Conservation (phyloP, 2,888 invertebrate species). For the Myopa testacea region DNA sequence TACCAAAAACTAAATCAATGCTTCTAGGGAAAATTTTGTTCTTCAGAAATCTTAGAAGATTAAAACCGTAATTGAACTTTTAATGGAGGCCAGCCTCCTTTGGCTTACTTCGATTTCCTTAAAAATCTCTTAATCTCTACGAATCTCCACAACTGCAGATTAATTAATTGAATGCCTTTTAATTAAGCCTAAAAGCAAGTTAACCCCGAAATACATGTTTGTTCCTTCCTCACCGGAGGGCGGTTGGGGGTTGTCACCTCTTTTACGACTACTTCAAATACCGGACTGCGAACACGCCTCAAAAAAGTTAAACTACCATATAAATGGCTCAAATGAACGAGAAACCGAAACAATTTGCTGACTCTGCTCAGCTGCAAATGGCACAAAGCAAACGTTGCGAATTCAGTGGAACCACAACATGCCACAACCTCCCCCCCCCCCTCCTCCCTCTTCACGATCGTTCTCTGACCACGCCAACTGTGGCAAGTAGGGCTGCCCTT, state of each 20-base stretch:
- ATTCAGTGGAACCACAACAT: conserved; percentile 30
- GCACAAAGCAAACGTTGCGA: conserved; percentile 32
- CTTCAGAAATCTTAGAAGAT: too few relatives aligned
- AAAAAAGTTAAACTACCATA: not conserved
- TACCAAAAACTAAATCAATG: too few relatives aligned
- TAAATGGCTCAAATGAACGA: conserved; percentile 29
- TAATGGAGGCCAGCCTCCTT: too few relatives aligned
- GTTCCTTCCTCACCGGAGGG: too few relatives aligned
- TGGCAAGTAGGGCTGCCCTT: not conserved
- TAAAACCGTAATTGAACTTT: too few relatives aligned
- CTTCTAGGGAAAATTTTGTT: too few relatives aligned
- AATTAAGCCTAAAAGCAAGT: not conserved
- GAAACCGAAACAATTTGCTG: conserved; percentile 31
- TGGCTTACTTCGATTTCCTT: too few relatives aligned
- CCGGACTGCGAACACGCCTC: not conserved
- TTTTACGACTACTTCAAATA: not conserved
- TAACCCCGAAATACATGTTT: not conserved
- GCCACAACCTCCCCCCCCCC: not conserved
- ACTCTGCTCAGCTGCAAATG: conserved; percentile 20
- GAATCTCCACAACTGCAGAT: not conserved
- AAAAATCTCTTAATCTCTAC: too few relatives aligned
- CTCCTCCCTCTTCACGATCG: not conserved
- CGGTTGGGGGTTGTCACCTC: not conserved
- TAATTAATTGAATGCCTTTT: too few relatives aligned
- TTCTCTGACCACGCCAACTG: too few relatives aligned